These are phyloP conservation scores for Osedax frankpressi DNA, from an alignment of 2,888 invertebrate genomes.

Conservation along the genomic window DNA sequence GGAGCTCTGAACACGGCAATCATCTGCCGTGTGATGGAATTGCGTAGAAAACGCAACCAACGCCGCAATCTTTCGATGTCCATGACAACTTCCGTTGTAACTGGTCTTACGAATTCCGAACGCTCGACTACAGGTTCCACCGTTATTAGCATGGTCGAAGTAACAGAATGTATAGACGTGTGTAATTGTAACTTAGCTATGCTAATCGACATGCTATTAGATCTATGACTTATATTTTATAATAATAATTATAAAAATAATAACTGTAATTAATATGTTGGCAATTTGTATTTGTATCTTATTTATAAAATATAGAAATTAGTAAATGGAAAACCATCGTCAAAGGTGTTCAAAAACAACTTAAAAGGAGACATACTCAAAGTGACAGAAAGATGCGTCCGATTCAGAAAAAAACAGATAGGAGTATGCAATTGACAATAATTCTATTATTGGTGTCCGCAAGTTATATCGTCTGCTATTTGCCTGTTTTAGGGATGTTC, in stretches of 20 bases:
- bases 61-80: slow-evolving; percentile 2
- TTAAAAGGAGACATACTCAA: too few relatives aligned
- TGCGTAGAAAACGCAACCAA: slow-evolving; percentile 7
- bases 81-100: background rate
- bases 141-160: background rate
- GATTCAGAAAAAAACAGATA: slow-evolving; percentile 15
- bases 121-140: background rate
- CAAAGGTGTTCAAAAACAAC: too few relatives aligned
- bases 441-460: slow-evolving; percentile 24
- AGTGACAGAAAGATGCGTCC: too few relatives aligned
- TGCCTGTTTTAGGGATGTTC: slow-evolving; percentile 21
- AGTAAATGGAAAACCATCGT: too few relatives aligned
- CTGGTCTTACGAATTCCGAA: background rate
- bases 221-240: too few relatives aligned
- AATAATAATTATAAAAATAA: too few relatives aligned
- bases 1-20: background rate
- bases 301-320: too few relatives aligned
- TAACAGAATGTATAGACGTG: too few relatives aligned
- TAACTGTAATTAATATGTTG: too few relatives aligned
- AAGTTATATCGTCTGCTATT: slow-evolving; percentile 21
- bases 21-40: background rate
- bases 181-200: too few relatives aligned
- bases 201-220: too few relatives aligned
- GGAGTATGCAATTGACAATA: slow-evolving; percentile 24
- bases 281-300: too few relatives aligned